Conservation (phyloP, 2,888 invertebrate species). For the Holacanthella duospinosa region DNA sequence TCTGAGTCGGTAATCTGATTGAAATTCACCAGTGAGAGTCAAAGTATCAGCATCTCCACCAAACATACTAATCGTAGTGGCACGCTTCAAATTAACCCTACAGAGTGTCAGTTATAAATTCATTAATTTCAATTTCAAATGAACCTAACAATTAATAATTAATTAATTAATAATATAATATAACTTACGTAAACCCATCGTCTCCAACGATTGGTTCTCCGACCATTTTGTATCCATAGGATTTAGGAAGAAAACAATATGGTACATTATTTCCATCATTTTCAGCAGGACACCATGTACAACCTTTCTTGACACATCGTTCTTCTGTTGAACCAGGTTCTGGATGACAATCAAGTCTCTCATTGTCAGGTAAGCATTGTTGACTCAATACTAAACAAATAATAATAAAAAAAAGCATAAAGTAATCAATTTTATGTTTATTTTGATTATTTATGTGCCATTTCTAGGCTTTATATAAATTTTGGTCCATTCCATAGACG, state of each 20-base stretch:
- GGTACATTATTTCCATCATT: constrained; percentile 22
- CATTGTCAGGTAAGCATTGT: constrained; percentile 15
- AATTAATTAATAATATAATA: constrained; percentile 5
- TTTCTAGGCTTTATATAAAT: too few species aligned
- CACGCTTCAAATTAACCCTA: not conserved
- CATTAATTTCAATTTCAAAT: not conserved
- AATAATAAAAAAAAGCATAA: too few species aligned
- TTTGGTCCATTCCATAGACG: too few species aligned
- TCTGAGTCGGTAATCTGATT: constrained; percentile 31
- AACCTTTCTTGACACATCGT: constrained; percentile 54
- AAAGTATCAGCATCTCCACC: constrained; percentile 25
- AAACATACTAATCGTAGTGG: constrained; percentile 10
- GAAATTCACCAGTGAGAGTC: constrained; percentile 23
- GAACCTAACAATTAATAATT: not conserved
- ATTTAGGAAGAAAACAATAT: constrained; percentile 23
- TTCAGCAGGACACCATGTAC: constrained; percentile 51
- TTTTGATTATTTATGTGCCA: too few species aligned
- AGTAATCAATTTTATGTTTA: not conserved
- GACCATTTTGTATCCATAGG: constrained; percentile 12
- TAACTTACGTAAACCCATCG: constrained; percentile 14
- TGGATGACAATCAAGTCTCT: constrained; percentile 60
- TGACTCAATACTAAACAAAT: not conserved
- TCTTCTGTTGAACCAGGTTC: constrained; percentile 47
- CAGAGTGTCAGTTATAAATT: not conserved
- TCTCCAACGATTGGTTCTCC: not conserved